phyloP scores from a whole-genome alignment of 2,888 invertebrate species.

The Cephus pygmeus region DNA sequence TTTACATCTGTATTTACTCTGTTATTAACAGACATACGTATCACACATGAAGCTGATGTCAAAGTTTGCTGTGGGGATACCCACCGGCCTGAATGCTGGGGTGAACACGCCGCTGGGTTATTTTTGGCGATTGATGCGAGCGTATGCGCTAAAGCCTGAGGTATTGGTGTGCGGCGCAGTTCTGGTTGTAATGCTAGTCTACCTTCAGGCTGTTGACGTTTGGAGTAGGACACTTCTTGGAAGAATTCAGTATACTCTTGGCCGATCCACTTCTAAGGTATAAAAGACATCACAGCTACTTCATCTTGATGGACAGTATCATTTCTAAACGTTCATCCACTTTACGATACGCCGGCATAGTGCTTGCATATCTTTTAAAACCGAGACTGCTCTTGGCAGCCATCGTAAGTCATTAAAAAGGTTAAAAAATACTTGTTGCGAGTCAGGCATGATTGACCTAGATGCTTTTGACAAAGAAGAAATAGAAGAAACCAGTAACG shows the following conservation, averaged over 20 bases:
- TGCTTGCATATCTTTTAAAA: constrained; percentile 2
- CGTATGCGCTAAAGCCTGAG: constrained; percentile 85
- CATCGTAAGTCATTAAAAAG: not conserved
- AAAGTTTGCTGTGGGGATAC: constrained; percentile 81
- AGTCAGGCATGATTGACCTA: not conserved
- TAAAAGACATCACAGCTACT: constrained; percentile 56
- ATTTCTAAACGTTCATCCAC: not conserved
- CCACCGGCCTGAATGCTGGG: constrained; percentile 53
- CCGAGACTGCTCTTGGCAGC: constrained; percentile 2
- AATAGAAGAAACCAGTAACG: not conserved
- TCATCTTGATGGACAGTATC: not conserved
- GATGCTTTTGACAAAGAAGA: not conserved
- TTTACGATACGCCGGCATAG: not conserved
- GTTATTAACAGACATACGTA: constrained; percentile 73
- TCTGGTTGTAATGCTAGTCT: constrained; percentile 79
- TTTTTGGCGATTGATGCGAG: constrained; percentile 82
- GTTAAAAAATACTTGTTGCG: not conserved
- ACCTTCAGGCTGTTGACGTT: constrained; percentile 84
- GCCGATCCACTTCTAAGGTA: constrained; percentile 70
- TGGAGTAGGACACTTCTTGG: constrained; percentile 83
- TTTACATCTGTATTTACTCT: not conserved
- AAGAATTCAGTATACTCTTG: constrained; percentile 76
- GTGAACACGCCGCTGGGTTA: constrained; percentile 80
- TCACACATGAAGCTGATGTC: constrained; percentile 89
- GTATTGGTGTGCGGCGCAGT: constrained; percentile 78